These are phyloP conservation scores for Polypedilum vanderplanki DNA, from an alignment of 1,140 invertebrate genomes.

Conservation along the genomic window DNA sequence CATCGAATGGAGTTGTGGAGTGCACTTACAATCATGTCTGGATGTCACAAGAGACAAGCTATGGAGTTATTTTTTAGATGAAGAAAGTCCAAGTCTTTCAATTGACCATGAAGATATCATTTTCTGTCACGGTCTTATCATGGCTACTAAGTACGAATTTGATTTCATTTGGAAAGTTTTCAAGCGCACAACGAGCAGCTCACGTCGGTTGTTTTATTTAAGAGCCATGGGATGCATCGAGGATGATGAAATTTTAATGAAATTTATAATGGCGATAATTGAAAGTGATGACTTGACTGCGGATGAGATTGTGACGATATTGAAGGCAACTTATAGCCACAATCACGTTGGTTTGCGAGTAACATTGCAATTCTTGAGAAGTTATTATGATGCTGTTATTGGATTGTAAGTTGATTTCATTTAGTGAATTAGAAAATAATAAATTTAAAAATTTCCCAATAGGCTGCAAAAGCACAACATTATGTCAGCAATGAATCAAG, in stretches of 20 bases:
- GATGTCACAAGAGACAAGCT: background rate
- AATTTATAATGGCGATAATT: slow-evolving; percentile 22
- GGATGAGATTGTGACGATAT: background rate
- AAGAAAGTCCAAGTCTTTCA: background rate
- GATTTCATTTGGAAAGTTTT: slow-evolving; percentile 20
- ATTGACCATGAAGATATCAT: background rate
- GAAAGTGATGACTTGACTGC: background rate
- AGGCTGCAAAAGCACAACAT: background rate
- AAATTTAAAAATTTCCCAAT: background rate
- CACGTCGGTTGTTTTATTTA: background rate
- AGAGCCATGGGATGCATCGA: background rate
- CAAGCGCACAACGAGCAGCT: background rate
- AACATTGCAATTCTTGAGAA: background rate
- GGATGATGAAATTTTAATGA: background rate
- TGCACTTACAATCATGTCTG: background rate
- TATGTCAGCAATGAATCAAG: background rate
- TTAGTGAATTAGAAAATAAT: background rate
- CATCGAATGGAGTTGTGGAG: background rate
- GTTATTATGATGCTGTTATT: background rate
- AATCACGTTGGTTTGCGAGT: background rate
- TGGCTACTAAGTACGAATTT: background rate
- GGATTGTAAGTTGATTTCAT: background rate
- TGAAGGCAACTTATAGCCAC: background rate
- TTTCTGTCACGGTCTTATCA: background rate
- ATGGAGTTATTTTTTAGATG: background rate